A percentile compares a stretch with the other conserved stretches of the same genome.
These are phyloP conservation scores for Aphis gossypii DNA, from an alignment of 1,140 invertebrate species.

Conservation along the genomic window DNA sequence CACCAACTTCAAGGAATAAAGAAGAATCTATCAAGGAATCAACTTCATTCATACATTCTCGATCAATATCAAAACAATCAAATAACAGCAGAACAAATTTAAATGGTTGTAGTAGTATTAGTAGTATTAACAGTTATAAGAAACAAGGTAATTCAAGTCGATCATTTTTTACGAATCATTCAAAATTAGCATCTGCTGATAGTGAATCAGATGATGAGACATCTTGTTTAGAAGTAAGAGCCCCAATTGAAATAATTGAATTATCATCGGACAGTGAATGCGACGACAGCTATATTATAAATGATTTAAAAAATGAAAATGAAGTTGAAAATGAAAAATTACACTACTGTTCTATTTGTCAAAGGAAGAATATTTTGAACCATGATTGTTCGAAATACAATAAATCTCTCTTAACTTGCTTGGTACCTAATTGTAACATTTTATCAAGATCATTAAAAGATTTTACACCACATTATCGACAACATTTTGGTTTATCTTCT, in stretches of 20 bases:
- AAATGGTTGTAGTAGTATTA: neutral
- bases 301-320: neutral
- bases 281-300: too few relatives aligned
- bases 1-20: neutral
- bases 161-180: neutral
- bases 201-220: slow-evolving; percentile 34
- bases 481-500: slow-evolving; percentile 18
- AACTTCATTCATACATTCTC: neutral
- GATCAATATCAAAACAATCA: neutral
- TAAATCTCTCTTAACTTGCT: slow-evolving; percentile 42
- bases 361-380: neutral
- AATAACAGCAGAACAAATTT: neutral
- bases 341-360: slow-evolving; percentile 40
- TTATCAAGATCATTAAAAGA: slow-evolving; percentile 26
- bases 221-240: neutral
- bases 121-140: neutral
- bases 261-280: slow-evolving; percentile 41
- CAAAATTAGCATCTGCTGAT: neutral
- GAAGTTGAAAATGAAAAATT: neutral
- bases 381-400: slow-evolving; percentile 34
- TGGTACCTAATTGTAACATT: slow-evolving; percentile 51
- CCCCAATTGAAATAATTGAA: neutral
- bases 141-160: neutral
- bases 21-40: neutral
- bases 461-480: slow-evolving; percentile 33